Percentiles rank a stretch among this genome's conserved stretches.
phyloP scores from a whole-genome alignment of 92 coral and sea anemone genomes.

The Parazoanthus swiftii region DNA sequence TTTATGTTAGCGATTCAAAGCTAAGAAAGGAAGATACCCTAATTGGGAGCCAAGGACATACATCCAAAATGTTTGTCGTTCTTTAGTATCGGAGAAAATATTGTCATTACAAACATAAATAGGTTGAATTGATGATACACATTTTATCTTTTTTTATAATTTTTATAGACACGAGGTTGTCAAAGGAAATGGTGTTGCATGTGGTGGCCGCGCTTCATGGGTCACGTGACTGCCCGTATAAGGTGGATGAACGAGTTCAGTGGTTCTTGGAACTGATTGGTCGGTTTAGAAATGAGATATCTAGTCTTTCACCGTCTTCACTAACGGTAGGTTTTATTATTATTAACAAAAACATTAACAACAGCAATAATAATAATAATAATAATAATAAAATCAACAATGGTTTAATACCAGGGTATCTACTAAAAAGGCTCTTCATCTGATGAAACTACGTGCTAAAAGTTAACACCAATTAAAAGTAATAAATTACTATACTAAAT shows the following conservation, averaged over 20 bases:
- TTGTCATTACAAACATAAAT: not conserved
- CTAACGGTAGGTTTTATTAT: conserved; percentile 3
- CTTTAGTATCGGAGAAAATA: not conserved
- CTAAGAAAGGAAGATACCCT: not conserved
- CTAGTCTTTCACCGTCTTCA: not conserved
- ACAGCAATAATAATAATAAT: too few relatives aligned
- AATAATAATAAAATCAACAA: too few relatives aligned
- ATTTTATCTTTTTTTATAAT: not conserved
- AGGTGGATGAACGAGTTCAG: conserved; percentile 55
- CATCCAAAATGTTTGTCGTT: not conserved
- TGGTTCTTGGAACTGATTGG: conserved; percentile 77
- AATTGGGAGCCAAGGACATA: not conserved
- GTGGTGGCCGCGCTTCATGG: conserved; percentile 51
- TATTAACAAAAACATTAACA: too few relatives aligned
- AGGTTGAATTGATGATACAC: not conserved
- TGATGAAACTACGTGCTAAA: too few relatives aligned
- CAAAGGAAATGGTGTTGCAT: conserved; percentile 40
- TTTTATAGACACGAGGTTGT: conserved; percentile 12
- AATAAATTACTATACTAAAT: too few relatives aligned
- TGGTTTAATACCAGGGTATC: too few relatives aligned
- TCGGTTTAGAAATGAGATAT: conserved; percentile 47
- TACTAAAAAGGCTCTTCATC: too few relatives aligned
- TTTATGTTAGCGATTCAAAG: not conserved
- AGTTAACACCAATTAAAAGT: too few relatives aligned
- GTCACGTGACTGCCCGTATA: conserved; percentile 41